Evolutionary conservation across 1,140 invertebrate species (phyloP), one percentile per base, ranked within the genome.

Genomic region (Halictus rubicundus): DNA sequence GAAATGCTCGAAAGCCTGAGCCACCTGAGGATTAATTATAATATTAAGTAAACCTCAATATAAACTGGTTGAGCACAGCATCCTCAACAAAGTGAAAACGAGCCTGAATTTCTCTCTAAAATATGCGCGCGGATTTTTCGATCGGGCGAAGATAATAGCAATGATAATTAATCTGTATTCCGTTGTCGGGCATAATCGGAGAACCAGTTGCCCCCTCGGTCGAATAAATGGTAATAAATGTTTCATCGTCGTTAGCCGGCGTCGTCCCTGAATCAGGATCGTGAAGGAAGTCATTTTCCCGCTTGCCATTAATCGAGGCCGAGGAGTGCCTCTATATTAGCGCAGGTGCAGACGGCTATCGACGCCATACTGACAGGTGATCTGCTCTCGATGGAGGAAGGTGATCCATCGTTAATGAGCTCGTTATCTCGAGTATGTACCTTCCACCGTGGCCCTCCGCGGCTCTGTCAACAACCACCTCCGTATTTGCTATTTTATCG

Each of bases 311-410:
- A 80, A 80, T 77, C 73, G 65, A 63, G 71, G 52, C 52, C 42
- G 42, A 68, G 42, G 57, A 68, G 52, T 66, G 32, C 63, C n/a
- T 57, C 21, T n/a, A 68, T 61, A 46, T 69, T 81, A 73, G 52
- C 84, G 73, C 84, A 86, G 81, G 80, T 86, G 84, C 85, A 80
- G 69, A 72, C 68, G 65, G 57, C 54, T 73, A 66, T 72, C 71
- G 72, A 86, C 70, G 84, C 70, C 76, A 72, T 73, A 72, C 84
- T 87, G 84, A 86, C 84, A 83, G 81, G 78, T 83, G 86, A 87
- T 87, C 78, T 71, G 82, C 75, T 75, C 78, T 77, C 82, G 65
- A 78, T 83, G 69, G 72, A 78, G 72, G 57, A 84, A 75, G 72
- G 21, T 82, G 78, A 87, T 86, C 78, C 57, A 52, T 64, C 21